phyloP scores from a whole-genome alignment of 2,888 invertebrate genomes.

The Anoplius nigerrimus region DNA sequence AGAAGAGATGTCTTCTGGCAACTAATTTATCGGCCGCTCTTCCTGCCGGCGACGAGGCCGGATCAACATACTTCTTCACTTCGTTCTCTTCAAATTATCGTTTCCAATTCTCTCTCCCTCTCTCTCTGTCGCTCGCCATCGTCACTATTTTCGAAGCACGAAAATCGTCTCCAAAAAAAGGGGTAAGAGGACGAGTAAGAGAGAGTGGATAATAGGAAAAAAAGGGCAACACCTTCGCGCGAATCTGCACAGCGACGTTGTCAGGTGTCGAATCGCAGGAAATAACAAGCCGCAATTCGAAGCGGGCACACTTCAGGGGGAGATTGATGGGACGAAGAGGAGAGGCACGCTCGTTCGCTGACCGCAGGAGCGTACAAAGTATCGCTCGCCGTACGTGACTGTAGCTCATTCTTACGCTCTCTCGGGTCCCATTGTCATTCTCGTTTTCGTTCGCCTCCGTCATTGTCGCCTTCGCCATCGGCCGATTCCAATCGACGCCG shows the following conservation, averaged over 20 bases:
- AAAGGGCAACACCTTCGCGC: background rate
- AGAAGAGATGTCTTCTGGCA: constrained; percentile 58
- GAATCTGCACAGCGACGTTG: background rate
- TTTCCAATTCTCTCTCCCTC: background rate
- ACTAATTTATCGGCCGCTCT: constrained; percentile 58
- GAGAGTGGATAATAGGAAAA: background rate
- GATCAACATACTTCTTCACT: constrained; percentile 48
- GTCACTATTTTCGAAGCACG: background rate
- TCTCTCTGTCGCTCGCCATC: background rate
- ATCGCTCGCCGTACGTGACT: constrained; percentile 15
- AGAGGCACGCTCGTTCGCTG: constrained; percentile 23
- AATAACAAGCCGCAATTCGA: constrained; percentile 36
- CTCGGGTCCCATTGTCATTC: background rate
- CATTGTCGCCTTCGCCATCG: constrained; percentile 1
- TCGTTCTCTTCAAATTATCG: background rate
- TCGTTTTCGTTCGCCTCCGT: background rate
- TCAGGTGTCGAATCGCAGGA: constrained; percentile 26
- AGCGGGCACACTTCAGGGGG: constrained; percentile 28
- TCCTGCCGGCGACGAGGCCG: constrained; percentile 35
- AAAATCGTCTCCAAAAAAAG: background rate
- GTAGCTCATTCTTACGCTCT: background rate
- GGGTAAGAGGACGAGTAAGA: background rate
- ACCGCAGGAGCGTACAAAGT: constrained; percentile 21
- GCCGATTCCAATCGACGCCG: background rate
- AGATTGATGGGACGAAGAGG: constrained; percentile 28